Conservation (phyloP, 2,797 vertebrate species). For the Syngnathus acus region DNA sequence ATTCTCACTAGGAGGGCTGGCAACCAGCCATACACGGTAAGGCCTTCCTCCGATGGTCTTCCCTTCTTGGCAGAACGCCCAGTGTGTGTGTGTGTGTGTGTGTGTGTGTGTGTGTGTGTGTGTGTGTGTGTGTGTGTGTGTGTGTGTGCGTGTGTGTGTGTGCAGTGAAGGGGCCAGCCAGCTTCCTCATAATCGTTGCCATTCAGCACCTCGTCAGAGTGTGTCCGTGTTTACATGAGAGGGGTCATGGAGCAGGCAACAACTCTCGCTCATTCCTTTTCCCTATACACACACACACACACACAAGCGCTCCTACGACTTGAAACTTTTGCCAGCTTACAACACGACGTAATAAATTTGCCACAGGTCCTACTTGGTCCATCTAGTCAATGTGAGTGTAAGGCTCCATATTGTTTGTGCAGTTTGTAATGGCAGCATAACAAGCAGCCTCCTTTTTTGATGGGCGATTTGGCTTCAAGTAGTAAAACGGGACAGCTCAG, state of each 20-base stretch:
- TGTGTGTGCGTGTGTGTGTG: slow-evolving; percentile 28
- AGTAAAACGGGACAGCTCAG: neutral
- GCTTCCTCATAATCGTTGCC: slow-evolving; percentile 64
- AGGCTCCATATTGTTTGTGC: neutral
- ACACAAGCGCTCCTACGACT: slow-evolving; percentile 1
- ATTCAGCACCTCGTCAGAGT: slow-evolving; percentile 67
- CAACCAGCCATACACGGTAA: slow-evolving; percentile 59
- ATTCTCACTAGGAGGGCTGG: slow-evolving; percentile 55
- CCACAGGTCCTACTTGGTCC: no score
- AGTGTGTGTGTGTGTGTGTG: slow-evolving; percentile 36
- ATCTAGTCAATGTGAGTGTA: no score
- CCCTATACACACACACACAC: slow-evolving; percentile 12
- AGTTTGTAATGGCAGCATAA: neutral
- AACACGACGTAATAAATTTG: no score
- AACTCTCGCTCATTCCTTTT: slow-evolving; percentile 46
- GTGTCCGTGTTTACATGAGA: slow-evolving; percentile 74
- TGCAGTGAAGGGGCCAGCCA: slow-evolving; percentile 5
- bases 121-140: slow-evolving; percentile 32
- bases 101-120: slow-evolving; percentile 32
- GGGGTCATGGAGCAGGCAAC: slow-evolving; percentile 72
- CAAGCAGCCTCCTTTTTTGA: neutral
- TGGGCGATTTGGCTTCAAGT: neutral
- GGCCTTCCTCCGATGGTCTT: slow-evolving; percentile 65
- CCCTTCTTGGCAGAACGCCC: slow-evolving; percentile 69
- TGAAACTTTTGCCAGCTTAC: no score